Base-by-base conservation (phyloP, 2,113 vertebrate genomes). In the Bubo scandiacus region DNA sequence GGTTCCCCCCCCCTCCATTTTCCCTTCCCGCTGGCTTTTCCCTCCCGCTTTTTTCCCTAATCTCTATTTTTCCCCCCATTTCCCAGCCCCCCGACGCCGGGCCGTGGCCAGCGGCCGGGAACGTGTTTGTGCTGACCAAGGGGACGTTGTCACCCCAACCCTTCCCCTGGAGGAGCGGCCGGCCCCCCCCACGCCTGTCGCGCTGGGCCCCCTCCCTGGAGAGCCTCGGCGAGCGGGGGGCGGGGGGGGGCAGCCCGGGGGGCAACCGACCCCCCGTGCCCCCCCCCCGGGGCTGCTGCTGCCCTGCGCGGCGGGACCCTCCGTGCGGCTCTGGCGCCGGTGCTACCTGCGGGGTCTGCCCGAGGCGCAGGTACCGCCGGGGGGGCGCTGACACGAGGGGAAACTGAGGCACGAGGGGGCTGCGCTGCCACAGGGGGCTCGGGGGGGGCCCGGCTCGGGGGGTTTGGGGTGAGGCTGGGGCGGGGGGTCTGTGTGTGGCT, bases 331-430 rank as follows among this genome's bases (percentile, higher is more conserved):
- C 79, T 99, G 99, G 99, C 98, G 94, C 83, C 98, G 98, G 63
- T 99, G 99, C 95, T 99, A 99, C 98, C 98, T 99, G 86, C 98
- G 99, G 45, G 99, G 98, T 78, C 98, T 98, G 30, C 98, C 98
- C 22, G 98, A 99, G 62, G 95, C 97, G 20, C 98, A 99, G 99
- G 99, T 99, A 96, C 82, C 4, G 16, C 63, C 12, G 16, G 62
- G 79, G 66, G 40, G 40, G 40, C 42, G 42, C 42, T 42, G 42
- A 42, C 42, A 21, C 47, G 19, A 47, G 81, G 71, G 71, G 83
- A 57, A 74, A 65, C 70, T 65, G 82, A 55, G 70, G 40, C 59
- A 63, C 26, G 2, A 34, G 1, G 4, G 43, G 42, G 73, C 54
- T 22, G 32, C 32, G 3, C 7, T 1, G 8, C 5, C 10, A 9